These are phyloP conservation scores for Xenops minutus DNA, from an alignment of 2,797 vertebrate genomes.

Conservation along the genomic window DNA sequence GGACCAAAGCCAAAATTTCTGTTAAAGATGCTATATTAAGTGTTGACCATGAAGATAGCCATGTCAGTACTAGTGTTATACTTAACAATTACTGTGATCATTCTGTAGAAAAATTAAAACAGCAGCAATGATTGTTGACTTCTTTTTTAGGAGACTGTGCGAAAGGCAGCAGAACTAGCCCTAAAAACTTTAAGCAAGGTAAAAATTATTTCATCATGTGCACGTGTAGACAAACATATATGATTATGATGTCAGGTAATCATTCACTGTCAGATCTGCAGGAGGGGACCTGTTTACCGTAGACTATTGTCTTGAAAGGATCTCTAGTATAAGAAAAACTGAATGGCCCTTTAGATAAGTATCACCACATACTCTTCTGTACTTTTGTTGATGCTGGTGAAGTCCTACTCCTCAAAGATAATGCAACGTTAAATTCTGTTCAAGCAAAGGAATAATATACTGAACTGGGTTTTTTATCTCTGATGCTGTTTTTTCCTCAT, in stretches of 20 bases:
- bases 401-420: not conserved
- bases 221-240: rapidly evolving
- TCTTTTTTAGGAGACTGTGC: conserved; percentile 89
- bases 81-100: not conserved
- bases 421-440: rapidly evolving
- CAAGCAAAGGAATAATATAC: not conserved
- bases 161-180: conserved; percentile 93
- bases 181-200: conserved; percentile 99
- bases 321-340: not conserved
- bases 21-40: rapidly evolving
- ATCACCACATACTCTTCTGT: not conserved
- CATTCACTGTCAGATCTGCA: not conserved
- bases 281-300: not conserved
- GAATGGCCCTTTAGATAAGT: not conserved
- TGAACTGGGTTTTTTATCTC: rapidly evolving
- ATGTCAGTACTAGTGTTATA: not conserved
- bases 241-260: not conserved
- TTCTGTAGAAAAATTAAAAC: not conserved
- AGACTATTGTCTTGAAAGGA: not conserved
- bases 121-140: not conserved
- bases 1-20: not conserved
- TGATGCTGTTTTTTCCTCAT: not conserved
- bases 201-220: not conserved
- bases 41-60: not conserved
- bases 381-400: not conserved